Base-by-base conservation (phyloP, 2,888 invertebrate genomes). In the Endotricha flammealis region DNA sequence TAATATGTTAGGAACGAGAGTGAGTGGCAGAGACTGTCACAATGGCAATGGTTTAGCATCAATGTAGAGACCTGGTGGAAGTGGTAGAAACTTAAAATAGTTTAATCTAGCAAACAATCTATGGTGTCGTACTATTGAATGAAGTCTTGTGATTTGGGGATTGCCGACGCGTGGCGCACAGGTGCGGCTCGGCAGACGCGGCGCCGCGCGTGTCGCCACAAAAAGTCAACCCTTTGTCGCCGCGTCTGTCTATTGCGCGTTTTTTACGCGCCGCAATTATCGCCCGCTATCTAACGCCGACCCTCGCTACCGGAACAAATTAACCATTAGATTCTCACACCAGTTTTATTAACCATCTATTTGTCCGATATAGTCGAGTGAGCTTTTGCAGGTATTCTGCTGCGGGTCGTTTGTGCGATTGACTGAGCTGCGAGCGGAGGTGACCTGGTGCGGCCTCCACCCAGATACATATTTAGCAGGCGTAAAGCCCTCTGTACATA, bases 191-290 rank as follows among this genome's bases (percentile, higher is more conserved):
- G 45, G 50, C 50, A 55, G 51, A 68, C 56, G 41, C 56, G 55
- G 59, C 60, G 62, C 41, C 62, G 63, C 70, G 53, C 66, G 70
- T 54, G 66, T 50, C 45, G 44, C 41, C 48, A 40, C 41, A 52
- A 70, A 67, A 66, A 69, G 58, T 46, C 61, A 64, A 70, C 71
- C 70, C 70, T 70, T 73, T 64, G 60, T 59, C 66, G 64, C 60
- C 46, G 42, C 45, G 32, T 38, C 46, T 46, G 42, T 59, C 64
- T 67, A 64, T 59, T 60, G 59, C 53, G 39, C 34, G 55, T 60
- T 60, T 61, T 60, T 56, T 29, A 27, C 5, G 12, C 27, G 41
- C 42, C 35, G 32, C 46, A 57, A 64, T 65, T 67, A 65, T 41
- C 57, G 43, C 49, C 52, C 12, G 46, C 48, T 51, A 46, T 68